Evolutionary conservation across 2,113 vertebrate species (phyloP), one percentile per base, ranked within the genome.

Genomic region (Tor tambroides): DNA sequence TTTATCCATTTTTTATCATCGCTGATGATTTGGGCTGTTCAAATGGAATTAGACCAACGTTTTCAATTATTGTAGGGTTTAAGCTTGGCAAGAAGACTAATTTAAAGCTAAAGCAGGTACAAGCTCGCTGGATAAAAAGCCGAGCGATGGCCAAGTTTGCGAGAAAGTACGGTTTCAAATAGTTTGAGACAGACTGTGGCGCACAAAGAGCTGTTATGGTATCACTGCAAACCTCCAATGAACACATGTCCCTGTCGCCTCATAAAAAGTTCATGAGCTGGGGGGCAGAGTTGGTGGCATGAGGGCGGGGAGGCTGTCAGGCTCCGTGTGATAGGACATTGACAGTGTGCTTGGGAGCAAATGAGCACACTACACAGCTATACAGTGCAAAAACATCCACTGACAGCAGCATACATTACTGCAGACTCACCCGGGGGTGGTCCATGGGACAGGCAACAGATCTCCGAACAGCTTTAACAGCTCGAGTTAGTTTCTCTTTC

Each of bases 1-100:
- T 83, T 84, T 87, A 75, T 89, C 69, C 32, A 84, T 90, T 86
- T 90, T 88, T 88, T 71, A 80, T 80, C n/a, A 69, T 75, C 30
- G 3, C 71, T 84, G 63, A 83, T 86, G n/a, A 79, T 65, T 87
- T 79, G 86, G 79, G 86, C 61, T 81, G 69, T 74, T 83, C 38
- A 51, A 67, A 61, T 75, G 59, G 69, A 85, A 81, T 67, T 46
- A 80, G 75, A 65, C 65, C 69, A 56, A 72, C 76, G 56, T 76
- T 78, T 75, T 59, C 38, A 80, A 78, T 77, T 79, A 26, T 85
- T 87, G 75, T 80, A 43, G 43, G 76, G n/a, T 80, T 79, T 69
- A 19, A 87, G 26, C 56, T 51, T 43, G 85, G 63, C 82, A 76
- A 61, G 35, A 87, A 85, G 63, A 30, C 79, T 80, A 83, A 89